Evolutionary conservation across 2,888 invertebrate genomes (phyloP), one percentile per base, ranked within the genome.

Genomic region (Sesia bembeciformis): DNA sequence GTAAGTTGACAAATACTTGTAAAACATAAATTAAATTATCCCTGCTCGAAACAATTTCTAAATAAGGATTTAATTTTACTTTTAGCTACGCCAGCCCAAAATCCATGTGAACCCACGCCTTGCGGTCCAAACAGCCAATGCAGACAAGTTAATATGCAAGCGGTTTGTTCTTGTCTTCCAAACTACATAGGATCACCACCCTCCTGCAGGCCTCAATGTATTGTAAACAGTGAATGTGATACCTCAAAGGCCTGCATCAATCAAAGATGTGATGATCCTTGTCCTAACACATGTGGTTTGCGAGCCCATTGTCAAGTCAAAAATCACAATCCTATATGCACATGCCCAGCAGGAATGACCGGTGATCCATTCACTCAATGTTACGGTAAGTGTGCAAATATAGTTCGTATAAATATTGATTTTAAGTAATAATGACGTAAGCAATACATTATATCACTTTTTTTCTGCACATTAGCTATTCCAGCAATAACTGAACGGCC

Each of bases 101-200:
- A 96, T 70, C 96, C 96, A 4, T 97, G 97, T 68, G 91, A 92
- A 58, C 96, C 96, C 54, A 93, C 95, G 39, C 96, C 97, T 0
- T 97, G 97, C 76, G 97, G 97, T 53, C 95, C 96, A 0, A 96
- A 96, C 76, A 95, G 96, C 72, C 94, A 95, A 72, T 97, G 97
- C 61, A 91, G 95, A 67, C 93, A 93, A 66, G 92, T 94, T 4
- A 94, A 95, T 67, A 90, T 91, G 65, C 95, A 95, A 84, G 95
- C 96, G 0, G 96, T 95, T 0, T 97, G 97, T 75, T 95, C 96
- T 0, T 97, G 96, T 68, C 89, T 94, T 61, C 93, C 94, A 1
- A 94, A 93, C 64, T 96, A 94, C 67, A 91, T 94, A 52, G 96
- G 95, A 55, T 92, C 92, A 58, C 96, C 96, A 53, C 95, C 95